Evolutionary conservation across 2,888 invertebrate species (phyloP).

Genomic region (Punctoribates punctum): DNA sequence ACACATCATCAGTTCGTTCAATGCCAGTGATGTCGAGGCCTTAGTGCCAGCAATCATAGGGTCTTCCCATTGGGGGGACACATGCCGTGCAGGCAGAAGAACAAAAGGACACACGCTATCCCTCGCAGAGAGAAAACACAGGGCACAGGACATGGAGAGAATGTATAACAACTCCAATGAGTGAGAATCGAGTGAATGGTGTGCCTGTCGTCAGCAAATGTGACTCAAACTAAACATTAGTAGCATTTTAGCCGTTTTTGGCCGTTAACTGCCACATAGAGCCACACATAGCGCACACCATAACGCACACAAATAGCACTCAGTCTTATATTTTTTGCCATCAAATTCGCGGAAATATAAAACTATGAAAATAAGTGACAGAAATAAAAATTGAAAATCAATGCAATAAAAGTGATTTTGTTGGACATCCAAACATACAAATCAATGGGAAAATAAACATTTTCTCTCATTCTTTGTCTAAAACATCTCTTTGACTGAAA

Average conservation of each 20-base stretch:
- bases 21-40: neutral
- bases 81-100: slow-evolving; percentile 9
- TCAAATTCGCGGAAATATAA: neutral
- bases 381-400: slow-evolving; percentile 13
- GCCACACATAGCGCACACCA: neutral
- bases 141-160: neutral
- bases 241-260: neutral
- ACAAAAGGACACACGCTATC: slow-evolving; percentile 6
- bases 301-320: neutral
- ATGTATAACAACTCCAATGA: neutral
- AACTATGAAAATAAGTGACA: slow-evolving; percentile 13
- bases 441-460: neutral
- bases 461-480: too few species aligned
- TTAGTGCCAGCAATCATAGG: neutral
- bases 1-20: too few species aligned
- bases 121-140: neutral
- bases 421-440: neutral
- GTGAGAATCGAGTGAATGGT: neutral
- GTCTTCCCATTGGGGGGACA: neutral
- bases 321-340: neutral
- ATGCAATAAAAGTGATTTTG: slow-evolving; percentile 1
- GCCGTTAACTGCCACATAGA: neutral
- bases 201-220: slow-evolving; percentile 12
- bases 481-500: too few species aligned
- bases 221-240: slow-evolving; percentile 25